These are phyloP conservation scores for Quiscalus mexicanus DNA, from an alignment of 2,113 vertebrate species.

Conservation along the genomic window DNA sequence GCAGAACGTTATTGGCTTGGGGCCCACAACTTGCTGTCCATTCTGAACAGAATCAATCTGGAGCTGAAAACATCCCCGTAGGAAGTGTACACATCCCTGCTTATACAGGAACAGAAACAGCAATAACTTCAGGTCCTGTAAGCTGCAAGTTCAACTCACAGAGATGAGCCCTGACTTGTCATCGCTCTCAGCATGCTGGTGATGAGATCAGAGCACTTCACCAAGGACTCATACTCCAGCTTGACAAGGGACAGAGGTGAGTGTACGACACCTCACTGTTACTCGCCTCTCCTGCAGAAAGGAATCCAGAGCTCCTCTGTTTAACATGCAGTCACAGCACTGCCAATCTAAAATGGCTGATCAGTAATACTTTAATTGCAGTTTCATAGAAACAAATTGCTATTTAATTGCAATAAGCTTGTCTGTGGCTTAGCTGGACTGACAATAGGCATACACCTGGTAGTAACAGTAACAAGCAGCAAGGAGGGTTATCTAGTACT, in stretches of 20 bases:
- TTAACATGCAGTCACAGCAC: conserved; percentile 72
- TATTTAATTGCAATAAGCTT: conserved; percentile 82
- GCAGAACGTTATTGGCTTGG: conserved; percentile 70
- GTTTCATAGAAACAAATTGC: conserved; percentile 87
- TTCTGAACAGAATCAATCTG: conserved; percentile 73
- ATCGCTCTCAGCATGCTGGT: conserved; percentile 40
- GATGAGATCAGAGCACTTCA: conserved; percentile 40
- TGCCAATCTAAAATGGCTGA: conserved; percentile 81
- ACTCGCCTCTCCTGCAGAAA: conserved; percentile 2
- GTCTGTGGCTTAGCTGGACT: conserved; percentile 77
- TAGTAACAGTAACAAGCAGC: conserved; percentile 19
- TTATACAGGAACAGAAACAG: conserved; percentile 36
- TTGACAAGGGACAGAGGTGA: conserved; percentile 32
- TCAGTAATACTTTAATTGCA: conserved; percentile 85
- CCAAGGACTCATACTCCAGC: conserved; percentile 21
- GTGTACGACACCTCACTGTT: neutral
- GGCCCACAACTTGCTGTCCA: conserved; percentile 62
- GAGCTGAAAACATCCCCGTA: conserved; percentile 70
- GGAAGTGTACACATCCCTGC: conserved; percentile 54
- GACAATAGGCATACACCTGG: conserved; percentile 67
- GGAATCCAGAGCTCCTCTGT: conserved; percentile 46
- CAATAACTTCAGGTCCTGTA: conserved; percentile 61
- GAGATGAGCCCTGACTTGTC: conserved; percentile 65
- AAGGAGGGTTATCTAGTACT: neutral
- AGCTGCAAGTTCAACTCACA: conserved; percentile 61